phyloP scores from a whole-genome alignment of 2,113 vertebrate genomes.

The Oryzias melastigma region DNA sequence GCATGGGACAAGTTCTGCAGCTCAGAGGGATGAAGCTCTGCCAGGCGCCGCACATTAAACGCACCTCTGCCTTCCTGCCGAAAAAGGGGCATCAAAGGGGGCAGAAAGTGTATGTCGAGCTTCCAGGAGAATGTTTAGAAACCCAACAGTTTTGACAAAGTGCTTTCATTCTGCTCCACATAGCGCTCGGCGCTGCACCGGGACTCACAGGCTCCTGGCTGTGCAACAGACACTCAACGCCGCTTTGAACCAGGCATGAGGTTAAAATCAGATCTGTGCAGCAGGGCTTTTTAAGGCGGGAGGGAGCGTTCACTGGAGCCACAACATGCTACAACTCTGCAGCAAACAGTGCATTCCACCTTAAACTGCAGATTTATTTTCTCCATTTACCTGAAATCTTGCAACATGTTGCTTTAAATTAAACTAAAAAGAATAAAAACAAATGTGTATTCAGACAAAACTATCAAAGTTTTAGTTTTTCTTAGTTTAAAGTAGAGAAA shows the following conservation, averaged over 20 bases:
- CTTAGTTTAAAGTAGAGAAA: too few relatives aligned
- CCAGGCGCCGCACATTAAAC: slow-evolving; percentile 49
- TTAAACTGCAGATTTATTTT: too few relatives aligned
- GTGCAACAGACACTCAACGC: slow-evolving; percentile 17
- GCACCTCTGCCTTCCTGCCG: slow-evolving; percentile 29
- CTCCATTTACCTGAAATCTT: too few relatives aligned
- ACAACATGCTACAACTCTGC: too few relatives aligned
- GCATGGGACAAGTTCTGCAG: slow-evolving; percentile 49
- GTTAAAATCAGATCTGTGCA: slow-evolving; percentile 17
- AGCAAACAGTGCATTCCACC: too few relatives aligned
- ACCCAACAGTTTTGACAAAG: slow-evolving; percentile 55
- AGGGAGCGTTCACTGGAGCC: too few relatives aligned
- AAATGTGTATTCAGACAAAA: too few relatives aligned
- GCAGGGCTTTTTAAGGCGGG: not conserved
- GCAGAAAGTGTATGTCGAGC: slow-evolving; percentile 44
- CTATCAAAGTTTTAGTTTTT: too few relatives aligned
- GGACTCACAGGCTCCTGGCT: slow-evolving; percentile 42
- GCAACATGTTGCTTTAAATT: too few relatives aligned
- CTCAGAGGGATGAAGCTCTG: slow-evolving; percentile 53
- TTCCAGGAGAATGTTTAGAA: slow-evolving; percentile 66
- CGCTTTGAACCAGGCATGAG: slow-evolving; percentile 7
- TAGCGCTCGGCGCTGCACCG: slow-evolving; percentile 13
- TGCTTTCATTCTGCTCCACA: slow-evolving; percentile 58
- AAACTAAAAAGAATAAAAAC: too few relatives aligned
- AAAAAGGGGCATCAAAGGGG: slow-evolving; percentile 53